Percentiles rank a stretch among this genome's conserved stretches.
Conservation (phyloP, 2,113 vertebrate genomes). For the Triplophysa rosa region DNA sequence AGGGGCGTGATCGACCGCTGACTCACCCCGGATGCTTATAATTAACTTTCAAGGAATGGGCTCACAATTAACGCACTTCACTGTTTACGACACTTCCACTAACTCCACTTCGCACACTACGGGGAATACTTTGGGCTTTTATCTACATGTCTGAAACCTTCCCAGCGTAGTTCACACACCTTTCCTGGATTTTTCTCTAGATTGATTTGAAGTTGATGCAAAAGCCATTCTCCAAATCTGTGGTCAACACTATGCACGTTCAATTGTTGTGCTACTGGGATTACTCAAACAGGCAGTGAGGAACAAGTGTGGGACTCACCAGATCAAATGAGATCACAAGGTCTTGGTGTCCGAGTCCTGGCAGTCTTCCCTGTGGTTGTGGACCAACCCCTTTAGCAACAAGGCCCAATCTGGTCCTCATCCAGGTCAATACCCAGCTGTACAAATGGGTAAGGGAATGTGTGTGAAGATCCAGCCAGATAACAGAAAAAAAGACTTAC, state of each 20-base stretch:
- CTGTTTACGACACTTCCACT: constrained; percentile 62
- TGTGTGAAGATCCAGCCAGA: constrained; percentile 54
- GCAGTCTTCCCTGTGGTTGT: constrained; percentile 46
- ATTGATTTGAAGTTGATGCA: too few species aligned
- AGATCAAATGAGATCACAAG: constrained; percentile 42
- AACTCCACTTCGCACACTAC: constrained; percentile 30
- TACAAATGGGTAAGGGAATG: constrained; percentile 62
- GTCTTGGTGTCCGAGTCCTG: constrained; percentile 48
- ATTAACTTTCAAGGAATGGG: constrained; percentile 64
- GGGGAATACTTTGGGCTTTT: constrained; percentile 39
- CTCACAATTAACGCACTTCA: constrained; percentile 61
- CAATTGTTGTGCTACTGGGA: constrained; percentile 1
- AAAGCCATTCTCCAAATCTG: neutral
- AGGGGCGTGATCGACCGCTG: constrained; percentile 58
- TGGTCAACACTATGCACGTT: constrained; percentile 22
- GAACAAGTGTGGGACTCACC: constrained; percentile 23
- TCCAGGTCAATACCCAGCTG: constrained; percentile 56
- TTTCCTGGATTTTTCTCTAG: neutral
- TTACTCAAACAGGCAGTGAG: constrained; percentile 24
- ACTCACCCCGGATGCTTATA: constrained; percentile 54
- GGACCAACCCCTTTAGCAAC: constrained; percentile 46
- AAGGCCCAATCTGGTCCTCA: constrained; percentile 39
- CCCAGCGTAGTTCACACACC: constrained; percentile 39
- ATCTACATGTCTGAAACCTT: constrained; percentile 54
- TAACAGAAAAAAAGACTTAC: constrained; percentile 30